Conservation (phyloP, 2,888 invertebrate genomes). For the Antitype chi region DNA sequence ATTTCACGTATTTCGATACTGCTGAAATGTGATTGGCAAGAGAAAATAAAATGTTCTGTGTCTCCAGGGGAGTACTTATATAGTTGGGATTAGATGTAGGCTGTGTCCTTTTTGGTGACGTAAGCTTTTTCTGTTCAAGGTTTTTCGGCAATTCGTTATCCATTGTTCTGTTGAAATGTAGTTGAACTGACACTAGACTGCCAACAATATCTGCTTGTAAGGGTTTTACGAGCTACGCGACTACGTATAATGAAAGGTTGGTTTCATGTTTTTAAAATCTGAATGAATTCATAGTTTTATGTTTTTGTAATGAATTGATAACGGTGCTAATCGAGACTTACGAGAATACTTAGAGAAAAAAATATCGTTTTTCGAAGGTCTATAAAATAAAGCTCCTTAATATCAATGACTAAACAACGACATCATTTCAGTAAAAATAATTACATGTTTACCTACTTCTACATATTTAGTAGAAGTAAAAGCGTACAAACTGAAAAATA, state of each 20-base stretch:
- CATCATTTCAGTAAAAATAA: not conserved
- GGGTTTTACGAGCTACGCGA: not conserved
- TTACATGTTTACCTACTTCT: not conserved
- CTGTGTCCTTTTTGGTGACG: conserved; percentile 50
- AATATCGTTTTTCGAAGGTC: not conserved
- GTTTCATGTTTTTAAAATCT: not conserved
- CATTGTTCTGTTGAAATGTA: conserved; percentile 24
- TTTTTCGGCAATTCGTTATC: conserved; percentile 34
- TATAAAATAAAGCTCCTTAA: not conserved
- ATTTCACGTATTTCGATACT: conserved; percentile 52
- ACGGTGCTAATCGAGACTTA: not conserved
- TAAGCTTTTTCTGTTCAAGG: conserved; percentile 43
- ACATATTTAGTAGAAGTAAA: not conserved
- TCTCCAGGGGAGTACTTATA: conserved; percentile 55
- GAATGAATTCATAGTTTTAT: not conserved
- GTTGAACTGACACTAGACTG: conserved; percentile 18
- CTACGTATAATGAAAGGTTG: not conserved
- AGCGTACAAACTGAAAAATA: conserved; percentile 10
- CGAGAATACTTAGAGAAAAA: not conserved
- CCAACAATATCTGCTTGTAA: conserved; percentile 12
- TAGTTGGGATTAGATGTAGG: conserved; percentile 46
- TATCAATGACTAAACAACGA: not conserved
- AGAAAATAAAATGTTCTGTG: conserved; percentile 49
- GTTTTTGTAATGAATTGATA: not conserved
- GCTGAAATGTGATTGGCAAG: conserved; percentile 47